These are phyloP conservation scores for Dastarcus helophoroides DNA, from an alignment of 2,888 invertebrate species.

Conservation along the genomic window DNA sequence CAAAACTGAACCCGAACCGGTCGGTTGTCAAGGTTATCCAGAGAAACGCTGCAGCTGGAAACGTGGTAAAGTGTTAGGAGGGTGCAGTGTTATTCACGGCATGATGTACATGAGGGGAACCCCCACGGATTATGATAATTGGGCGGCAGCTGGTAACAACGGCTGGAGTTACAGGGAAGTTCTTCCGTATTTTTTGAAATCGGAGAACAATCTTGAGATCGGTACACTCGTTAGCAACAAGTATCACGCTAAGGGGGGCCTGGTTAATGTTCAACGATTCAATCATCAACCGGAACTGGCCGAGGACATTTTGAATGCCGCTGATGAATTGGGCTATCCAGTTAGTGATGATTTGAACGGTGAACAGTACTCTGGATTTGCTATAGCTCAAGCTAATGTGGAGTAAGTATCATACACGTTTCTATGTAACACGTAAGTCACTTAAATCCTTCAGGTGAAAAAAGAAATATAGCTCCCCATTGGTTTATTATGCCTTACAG, in stretches of 20 bases:
- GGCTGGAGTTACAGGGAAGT: constrained; percentile 75
- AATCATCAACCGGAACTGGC: constrained; percentile 51
- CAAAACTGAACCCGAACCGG: constrained; percentile 50
- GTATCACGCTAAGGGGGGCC: constrained; percentile 51
- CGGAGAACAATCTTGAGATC: constrained; percentile 56
- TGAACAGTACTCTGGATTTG: constrained; percentile 48
- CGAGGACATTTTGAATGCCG: constrained; percentile 49
- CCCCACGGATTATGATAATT: constrained; percentile 61
- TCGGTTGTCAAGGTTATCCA: constrained; percentile 45
- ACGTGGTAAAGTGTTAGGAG: constrained; percentile 59
- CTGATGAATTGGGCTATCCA: constrained; percentile 49
- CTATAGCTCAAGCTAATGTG: constrained; percentile 52
- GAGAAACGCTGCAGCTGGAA: constrained; percentile 54
- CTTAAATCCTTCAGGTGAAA: too few species aligned
- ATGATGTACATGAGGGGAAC: constrained; percentile 79
- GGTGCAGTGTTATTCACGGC: constrained; percentile 61
- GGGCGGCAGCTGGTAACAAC: constrained; percentile 58
- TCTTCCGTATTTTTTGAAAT: constrained; percentile 58
- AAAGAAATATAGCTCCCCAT: too few species aligned
- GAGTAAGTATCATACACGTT: too few species aligned
- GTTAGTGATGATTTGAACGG: constrained; percentile 55
- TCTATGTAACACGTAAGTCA: too few species aligned
- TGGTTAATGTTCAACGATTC: constrained; percentile 51
- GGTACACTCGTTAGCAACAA: constrained; percentile 45
- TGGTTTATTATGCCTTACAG: too few species aligned